Evolutionary conservation across 2,113 vertebrate genomes (phyloP).

Genomic region (Chauna torquata): DNA sequence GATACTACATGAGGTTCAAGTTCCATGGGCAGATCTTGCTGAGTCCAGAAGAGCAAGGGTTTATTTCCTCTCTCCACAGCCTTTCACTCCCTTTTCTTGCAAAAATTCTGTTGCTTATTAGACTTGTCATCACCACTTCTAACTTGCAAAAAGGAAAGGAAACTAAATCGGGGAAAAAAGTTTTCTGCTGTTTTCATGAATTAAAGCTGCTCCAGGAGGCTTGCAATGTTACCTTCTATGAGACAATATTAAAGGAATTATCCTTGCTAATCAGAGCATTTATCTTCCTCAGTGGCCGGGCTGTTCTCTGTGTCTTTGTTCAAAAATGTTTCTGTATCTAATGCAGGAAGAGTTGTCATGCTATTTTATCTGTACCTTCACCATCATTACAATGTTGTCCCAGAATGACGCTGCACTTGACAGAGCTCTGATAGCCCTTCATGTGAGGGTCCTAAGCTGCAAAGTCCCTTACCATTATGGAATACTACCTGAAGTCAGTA

Average conservation of each 20-base stretch:
- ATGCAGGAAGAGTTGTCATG: neutral
- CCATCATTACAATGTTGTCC: accelerated
- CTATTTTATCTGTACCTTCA: neutral
- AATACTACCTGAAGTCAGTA: neutral
- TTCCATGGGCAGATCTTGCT: neutral
- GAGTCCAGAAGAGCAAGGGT: neutral
- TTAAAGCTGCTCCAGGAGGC: neutral
- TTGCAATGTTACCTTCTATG: neutral
- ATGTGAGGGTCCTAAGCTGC: neutral
- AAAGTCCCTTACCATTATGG: neutral
- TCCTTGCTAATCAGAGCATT: neutral
- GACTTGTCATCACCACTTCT: neutral
- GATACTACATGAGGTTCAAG: neutral
- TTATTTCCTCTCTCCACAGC: neutral
- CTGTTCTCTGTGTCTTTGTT: neutral
- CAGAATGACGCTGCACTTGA: neutral
- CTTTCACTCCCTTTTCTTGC: neutral
- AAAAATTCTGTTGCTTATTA: neutral
- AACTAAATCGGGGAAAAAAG: neutral
- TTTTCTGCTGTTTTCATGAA: neutral
- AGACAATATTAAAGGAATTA: neutral
- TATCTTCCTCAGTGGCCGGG: neutral
- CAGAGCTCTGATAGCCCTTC: neutral
- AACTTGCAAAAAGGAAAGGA: neutral
- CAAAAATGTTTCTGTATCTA: neutral